A percentile compares a stretch with the other conserved stretches of the same genome.
Conservation (phyloP, 2,888 invertebrate species). For the Tipula lateralis region DNA sequence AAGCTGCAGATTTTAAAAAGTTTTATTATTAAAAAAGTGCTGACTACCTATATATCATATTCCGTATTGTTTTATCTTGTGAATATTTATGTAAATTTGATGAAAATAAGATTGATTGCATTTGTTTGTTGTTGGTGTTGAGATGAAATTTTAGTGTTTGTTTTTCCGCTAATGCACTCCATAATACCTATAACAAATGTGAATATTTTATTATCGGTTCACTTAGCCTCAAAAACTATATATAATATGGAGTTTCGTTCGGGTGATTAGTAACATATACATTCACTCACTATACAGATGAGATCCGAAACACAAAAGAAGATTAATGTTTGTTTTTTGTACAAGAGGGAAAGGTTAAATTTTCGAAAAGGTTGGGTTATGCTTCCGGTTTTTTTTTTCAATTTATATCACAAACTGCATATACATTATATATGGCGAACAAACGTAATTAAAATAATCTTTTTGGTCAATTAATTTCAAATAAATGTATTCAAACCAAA, state of each 20-base stretch:
- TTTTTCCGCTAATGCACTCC: background rate
- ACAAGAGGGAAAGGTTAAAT: background rate
- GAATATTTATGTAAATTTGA: background rate
- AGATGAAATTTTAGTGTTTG: background rate
- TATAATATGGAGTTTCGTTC: background rate
- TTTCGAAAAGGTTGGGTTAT: background rate
- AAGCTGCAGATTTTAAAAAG: background rate
- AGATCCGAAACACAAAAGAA: slow-evolving; percentile 11
- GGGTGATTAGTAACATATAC: background rate
- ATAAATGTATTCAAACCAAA: background rate
- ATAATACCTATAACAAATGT: background rate
- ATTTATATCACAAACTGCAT: background rate
- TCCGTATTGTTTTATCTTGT: too few relatives aligned
- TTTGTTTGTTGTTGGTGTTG: background rate
- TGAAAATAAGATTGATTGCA: background rate
- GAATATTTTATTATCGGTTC: background rate
- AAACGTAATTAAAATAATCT: background rate
- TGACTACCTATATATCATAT: background rate
- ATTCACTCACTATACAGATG: background rate
- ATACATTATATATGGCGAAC: background rate
- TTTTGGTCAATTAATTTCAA: background rate
- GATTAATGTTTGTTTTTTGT: background rate
- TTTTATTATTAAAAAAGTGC: background rate
- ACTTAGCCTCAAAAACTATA: background rate
- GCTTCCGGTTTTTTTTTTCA: background rate